phyloP scores from a whole-genome alignment of 2,888 invertebrate species.

The Venustoraphidia nigricollis region DNA sequence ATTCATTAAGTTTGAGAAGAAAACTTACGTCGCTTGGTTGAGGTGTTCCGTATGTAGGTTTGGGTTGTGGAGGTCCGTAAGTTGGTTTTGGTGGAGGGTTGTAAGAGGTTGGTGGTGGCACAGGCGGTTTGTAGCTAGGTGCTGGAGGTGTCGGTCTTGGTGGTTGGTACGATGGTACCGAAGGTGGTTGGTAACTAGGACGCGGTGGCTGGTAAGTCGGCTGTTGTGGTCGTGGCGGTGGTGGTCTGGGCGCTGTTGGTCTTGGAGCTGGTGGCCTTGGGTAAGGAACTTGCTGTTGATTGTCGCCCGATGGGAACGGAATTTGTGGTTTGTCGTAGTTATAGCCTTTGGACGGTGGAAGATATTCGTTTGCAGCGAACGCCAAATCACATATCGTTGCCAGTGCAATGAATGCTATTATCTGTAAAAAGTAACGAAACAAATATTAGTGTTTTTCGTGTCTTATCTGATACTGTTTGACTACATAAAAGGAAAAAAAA shows the following conservation, averaged over 20 bases:
- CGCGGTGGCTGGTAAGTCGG: constrained; percentile 14
- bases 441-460: too few species aligned
- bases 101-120: constrained; percentile 1
- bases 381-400: constrained; percentile 14
- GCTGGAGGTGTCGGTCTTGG: constrained; percentile 13
- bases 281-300: constrained; percentile 1
- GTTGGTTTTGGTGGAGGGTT: constrained; percentile 7
- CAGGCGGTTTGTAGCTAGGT: constrained; percentile 13
- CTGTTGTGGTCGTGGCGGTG: constrained; percentile 15
- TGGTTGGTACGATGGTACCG: constrained; percentile 19
- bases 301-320: constrained; percentile 32
- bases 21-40: constrained; percentile 1
- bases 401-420: too few species aligned
- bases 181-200: constrained; percentile 13
- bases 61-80: constrained; percentile 7
- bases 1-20: too few species aligned
- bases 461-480: too few species aligned
- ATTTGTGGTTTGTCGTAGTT: constrained; percentile 51
- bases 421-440: too few species aligned
- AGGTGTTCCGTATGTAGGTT: constrained; percentile 3
- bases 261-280: not conserved
- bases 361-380: constrained; percentile 57
- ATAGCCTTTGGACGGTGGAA: constrained; percentile 61
- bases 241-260: constrained; percentile 10
- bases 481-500: too few species aligned